Evolutionary conservation across 1,140 invertebrate genomes (phyloP), one percentile per base, ranked within the genome.

Genomic region (Drusus annulatus): DNA sequence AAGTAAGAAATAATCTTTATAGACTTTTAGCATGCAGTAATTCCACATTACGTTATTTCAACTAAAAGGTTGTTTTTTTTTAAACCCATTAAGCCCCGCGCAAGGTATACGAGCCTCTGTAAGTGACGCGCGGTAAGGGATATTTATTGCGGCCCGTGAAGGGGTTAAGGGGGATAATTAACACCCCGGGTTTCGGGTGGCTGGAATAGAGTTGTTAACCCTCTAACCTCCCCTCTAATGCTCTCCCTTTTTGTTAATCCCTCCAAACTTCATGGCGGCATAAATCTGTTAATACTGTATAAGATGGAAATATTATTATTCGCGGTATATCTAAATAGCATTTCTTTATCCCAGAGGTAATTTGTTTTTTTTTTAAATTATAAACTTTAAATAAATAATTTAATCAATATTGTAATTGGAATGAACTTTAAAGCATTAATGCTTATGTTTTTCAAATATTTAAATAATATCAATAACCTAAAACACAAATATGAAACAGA

Each of bases 61-160:
- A 56, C 69, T 74, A 74, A 74, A 74, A 74, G 69, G 69, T 56
- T 19, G 21, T 69, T 74, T 74, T 74, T 74, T 74, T n/a, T n/a
- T n/a, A n/a, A 74, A 74, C 69, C 69, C 69, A 74, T 74, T 74
- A 74, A 71, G 68, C 31, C 10, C 17, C 17, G 19, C 56, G 19
- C 56, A 65, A 69, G 65, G 65, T 69, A 51, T 63, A 77, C 65
- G 52, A 28, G n/a, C 52, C 75, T 19, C 36, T 71, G 52, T n/a
- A 62, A 69, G 62, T 78, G 80, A 81, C 75, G 63, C 54, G 60
- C 45, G 79, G 80, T 78, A 81, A 81, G 63, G 76, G 76, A 78
- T 78, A 81, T 81, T 81, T 81, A 81, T 81, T 50, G 51, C 31
- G 76, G 54, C 28, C 80, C 28, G 80, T 81, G 65, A 60, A 68